Percentiles rank a stretch among this genome's conserved stretches.
phyloP scores from a whole-genome alignment of 2,113 vertebrate species.

The Syngnathus scovelli region DNA sequence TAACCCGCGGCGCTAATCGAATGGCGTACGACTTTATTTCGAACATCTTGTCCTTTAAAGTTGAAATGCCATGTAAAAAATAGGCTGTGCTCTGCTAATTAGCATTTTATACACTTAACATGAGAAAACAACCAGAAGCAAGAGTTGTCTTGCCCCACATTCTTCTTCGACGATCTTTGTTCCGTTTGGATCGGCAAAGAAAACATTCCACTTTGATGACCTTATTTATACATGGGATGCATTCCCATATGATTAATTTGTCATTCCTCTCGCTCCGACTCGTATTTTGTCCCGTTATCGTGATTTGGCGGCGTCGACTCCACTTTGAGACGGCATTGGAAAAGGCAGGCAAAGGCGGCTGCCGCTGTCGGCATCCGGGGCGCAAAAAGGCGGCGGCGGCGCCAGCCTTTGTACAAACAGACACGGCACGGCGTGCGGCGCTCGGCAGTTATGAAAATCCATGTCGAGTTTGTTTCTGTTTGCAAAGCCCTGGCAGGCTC shows the following conservation, averaged over 20 bases:
- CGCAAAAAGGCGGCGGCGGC: neutral
- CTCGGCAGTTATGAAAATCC: constrained; percentile 4
- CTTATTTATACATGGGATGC: neutral
- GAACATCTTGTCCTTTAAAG: neutral
- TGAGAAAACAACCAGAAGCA: constrained; percentile 10
- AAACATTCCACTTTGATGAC: neutral
- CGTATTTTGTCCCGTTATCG: neutral
- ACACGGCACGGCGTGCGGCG: neutral
- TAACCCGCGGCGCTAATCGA: neutral
- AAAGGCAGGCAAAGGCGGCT: neutral
- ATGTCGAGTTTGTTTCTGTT: neutral
- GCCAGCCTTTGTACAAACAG: constrained; percentile 1
- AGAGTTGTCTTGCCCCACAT: neutral
- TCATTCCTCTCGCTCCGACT: neutral
- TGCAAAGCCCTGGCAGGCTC: neutral
- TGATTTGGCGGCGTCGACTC: neutral
- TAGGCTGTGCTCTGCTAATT: neutral
- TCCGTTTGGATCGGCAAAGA: neutral
- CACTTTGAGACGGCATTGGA: neutral
- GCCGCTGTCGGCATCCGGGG: neutral
- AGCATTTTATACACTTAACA: constrained; percentile 5
- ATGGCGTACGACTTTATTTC: neutral
- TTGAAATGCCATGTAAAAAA: neutral
- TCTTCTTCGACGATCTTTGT: neutral
- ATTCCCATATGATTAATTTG: constrained; percentile 1